A percentile compares a stretch with the other conserved stretches of the same genome.
These are phyloP conservation scores for Girardinichthys multiradiatus DNA, from an alignment of 2,113 vertebrate species.

Conservation along the genomic window DNA sequence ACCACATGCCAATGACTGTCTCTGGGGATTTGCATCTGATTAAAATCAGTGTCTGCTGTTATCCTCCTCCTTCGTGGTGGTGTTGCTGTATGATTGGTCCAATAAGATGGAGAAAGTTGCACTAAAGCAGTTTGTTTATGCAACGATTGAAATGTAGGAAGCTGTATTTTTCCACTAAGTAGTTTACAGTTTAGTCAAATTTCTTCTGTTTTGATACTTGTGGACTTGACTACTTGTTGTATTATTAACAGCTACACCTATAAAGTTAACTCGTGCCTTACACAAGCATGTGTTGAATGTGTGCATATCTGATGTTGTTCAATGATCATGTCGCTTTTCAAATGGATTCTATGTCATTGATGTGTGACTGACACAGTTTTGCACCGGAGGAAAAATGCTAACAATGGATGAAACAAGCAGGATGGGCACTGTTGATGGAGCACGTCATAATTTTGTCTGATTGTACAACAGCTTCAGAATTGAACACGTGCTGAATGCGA, in stretches of 20 bases:
- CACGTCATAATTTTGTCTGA: no score
- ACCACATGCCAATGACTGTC: constrained; percentile 13
- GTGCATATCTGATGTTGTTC: no score
- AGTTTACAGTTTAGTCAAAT: neutral
- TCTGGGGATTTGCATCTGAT: constrained; percentile 22
- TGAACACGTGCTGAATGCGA: no score
- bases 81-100: no score
- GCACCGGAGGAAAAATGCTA: no score
- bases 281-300: no score
- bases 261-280: neutral
- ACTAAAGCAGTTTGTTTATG: neutral
- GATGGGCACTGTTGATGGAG: no score
- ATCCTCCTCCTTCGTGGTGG: neutral
- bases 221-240: neutral
- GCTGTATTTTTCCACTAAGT: neutral
- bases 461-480: no score
- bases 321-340: no score
- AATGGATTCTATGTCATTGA: no score
- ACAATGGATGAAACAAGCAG: no score
- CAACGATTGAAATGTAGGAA: neutral
- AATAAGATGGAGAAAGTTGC: neutral
- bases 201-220: neutral
- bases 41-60: constrained; percentile 10
- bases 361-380: no score
- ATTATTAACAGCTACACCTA: neutral